Evolutionary conservation across 2,797 vertebrate species (phyloP).

Genomic region (Rachycentron canadum): DNA sequence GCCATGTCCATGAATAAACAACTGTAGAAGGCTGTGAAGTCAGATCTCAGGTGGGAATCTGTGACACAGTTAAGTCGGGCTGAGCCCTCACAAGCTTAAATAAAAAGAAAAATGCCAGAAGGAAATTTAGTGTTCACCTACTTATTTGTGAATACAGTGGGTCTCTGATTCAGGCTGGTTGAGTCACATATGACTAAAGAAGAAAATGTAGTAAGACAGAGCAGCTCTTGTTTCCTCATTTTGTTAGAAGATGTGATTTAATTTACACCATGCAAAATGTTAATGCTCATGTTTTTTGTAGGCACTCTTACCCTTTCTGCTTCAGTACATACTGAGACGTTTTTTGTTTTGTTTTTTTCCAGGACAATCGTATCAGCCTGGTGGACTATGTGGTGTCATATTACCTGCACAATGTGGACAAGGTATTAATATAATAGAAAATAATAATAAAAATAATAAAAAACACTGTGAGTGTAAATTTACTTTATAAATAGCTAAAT

Average conservation of each 20-base stretch:
- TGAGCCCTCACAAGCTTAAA: too few relatives aligned
- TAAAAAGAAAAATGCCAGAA: not conserved
- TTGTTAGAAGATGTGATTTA: not conserved
- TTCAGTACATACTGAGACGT: not conserved
- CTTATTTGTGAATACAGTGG: not conserved
- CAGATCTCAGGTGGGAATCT: not conserved
- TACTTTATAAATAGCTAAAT: not conserved
- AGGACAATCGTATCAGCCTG: slow-evolving; percentile 93
- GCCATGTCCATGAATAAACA: too few relatives aligned
- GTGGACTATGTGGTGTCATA: slow-evolving; percentile 95
- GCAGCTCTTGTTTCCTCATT: too few relatives aligned
- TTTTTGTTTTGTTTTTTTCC: slow-evolving; percentile 33
- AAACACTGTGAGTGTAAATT: too few relatives aligned
- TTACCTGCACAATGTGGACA: slow-evolving; percentile 92
- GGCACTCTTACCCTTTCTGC: rapidly evolving
- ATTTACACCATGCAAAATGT: not conserved
- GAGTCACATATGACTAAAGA: too few relatives aligned
- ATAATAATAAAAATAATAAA: not conserved
- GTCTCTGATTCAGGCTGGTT: too few relatives aligned
- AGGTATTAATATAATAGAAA: slow-evolving; percentile 81
- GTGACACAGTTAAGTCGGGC: not conserved
- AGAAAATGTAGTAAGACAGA: too few relatives aligned
- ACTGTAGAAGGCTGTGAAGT: too few relatives aligned
- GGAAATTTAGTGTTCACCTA: not conserved
- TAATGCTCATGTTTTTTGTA: not conserved